phyloP scores from a whole-genome alignment of 2,797 vertebrate genomes.

The Acestrorhynchus altus region DNA sequence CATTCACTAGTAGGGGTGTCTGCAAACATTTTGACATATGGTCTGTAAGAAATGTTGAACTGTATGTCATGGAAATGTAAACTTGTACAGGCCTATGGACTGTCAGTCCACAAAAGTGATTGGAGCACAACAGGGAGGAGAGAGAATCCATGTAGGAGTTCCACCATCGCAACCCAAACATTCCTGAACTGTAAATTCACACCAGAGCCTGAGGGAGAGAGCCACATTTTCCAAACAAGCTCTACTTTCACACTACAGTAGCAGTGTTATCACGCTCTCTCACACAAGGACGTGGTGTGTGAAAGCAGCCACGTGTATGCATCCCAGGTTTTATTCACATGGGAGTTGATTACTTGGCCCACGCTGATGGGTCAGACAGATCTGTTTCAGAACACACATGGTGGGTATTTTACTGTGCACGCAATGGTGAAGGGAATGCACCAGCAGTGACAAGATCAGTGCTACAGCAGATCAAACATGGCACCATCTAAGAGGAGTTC shows the following conservation, averaged over 20 bases:
- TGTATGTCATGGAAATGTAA: background rate
- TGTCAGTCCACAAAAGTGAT: background rate
- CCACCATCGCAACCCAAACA: slow-evolving; percentile 35
- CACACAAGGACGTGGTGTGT: slow-evolving; percentile 20
- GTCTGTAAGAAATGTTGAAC: background rate
- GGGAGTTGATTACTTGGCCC: slow-evolving; percentile 38
- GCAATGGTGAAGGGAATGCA: slow-evolving; percentile 13
- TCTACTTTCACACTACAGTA: slow-evolving; percentile 42
- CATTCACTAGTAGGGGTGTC: too few species aligned
- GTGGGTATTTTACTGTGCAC: slow-evolving; percentile 29
- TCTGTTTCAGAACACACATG: slow-evolving; percentile 27
- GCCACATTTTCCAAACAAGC: slow-evolving; percentile 19
- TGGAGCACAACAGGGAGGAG: slow-evolving; percentile 5
- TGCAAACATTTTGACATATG: too few species aligned
- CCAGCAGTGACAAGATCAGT: slow-evolving; percentile 10
- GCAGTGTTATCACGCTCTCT: slow-evolving; percentile 19
- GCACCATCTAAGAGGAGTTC: background rate
- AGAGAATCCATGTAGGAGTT: slow-evolving; percentile 6
- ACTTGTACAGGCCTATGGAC: background rate
- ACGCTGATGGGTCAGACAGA: slow-evolving; percentile 29
- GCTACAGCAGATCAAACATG: slow-evolving; percentile 16
- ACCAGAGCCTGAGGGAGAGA: slow-evolving; percentile 20
- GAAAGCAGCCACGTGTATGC: background rate
- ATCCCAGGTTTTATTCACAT: slow-evolving; percentile 23
- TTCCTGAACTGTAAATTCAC: slow-evolving; percentile 41